Conservation (phyloP, 2,888 invertebrate species). For the Drosophila cyrtoloma region DNA sequence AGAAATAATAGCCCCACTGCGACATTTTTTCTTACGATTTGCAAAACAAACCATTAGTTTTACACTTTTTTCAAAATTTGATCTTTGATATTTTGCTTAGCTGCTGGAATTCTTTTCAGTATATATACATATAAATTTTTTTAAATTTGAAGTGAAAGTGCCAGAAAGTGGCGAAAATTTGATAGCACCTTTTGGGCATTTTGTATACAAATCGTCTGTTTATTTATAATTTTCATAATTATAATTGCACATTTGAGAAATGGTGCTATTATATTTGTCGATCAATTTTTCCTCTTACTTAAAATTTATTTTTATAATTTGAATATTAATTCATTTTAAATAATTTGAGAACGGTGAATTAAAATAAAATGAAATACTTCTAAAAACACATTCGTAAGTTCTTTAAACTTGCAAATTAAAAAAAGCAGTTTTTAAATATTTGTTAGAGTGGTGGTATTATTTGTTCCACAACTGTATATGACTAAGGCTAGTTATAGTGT, state of each 20-base stretch:
- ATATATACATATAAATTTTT: not conserved
- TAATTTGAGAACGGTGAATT: not conserved
- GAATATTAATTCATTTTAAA: not conserved
- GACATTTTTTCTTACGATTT: not conserved
- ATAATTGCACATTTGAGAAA: not conserved
- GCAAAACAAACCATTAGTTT: not conserved
- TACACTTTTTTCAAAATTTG: fast-evolving
- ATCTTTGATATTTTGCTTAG: no score
- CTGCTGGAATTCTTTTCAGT: not conserved
- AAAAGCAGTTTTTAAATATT: not conserved
- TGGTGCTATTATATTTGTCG: fast-evolving
- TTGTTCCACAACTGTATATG: not conserved
- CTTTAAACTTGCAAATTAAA: not conserved
- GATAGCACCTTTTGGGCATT: not conserved
- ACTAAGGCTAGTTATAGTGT: slow-evolving; percentile 55
- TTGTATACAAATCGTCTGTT: not conserved
- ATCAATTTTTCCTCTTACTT: not conserved
- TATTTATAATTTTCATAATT: not conserved
- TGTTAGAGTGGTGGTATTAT: not conserved
- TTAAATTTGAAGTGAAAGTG: not conserved
- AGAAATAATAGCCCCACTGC: not conserved
- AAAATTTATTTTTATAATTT: not conserved
- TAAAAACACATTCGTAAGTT: not conserved
- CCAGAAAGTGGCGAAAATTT: not conserved
- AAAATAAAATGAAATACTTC: no score